Evolutionary conservation across 2,888 invertebrate species (phyloP), one percentile per base, ranked within the genome.

Genomic region (Xanthorhoe designata): DNA sequence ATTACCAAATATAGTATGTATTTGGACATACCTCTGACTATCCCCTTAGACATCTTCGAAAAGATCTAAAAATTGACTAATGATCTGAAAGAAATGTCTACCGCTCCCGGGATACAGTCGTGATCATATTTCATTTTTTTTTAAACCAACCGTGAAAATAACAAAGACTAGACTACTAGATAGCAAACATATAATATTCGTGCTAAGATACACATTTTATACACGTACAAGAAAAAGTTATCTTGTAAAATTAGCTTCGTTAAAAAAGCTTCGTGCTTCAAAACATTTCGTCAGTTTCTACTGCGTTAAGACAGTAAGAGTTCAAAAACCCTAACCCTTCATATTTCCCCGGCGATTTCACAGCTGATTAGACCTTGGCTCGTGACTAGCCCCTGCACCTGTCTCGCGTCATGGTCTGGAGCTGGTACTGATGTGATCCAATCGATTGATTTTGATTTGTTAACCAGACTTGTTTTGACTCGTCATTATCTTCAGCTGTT

Each of bases 331-430:
- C 72, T 69, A 64, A 49, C 67, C 70, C 75, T 75, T 69, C 73
- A 73, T 78, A 19, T 38, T 61, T 70, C 58, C 59, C 54, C 57
- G 61, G 54, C 71, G 75, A 83, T 81, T 84, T 85, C 84, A 86
- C 85, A 81, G 84, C 78, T 75, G 80, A 83, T 79, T 81, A 74
- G 75, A 70, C 71, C 74, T 65, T 63, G 68, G 72, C 72, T 74
- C 73, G 80, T 78, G 83, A 81, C 70, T 57, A 58, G 49, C 71
- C 60, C 62, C 54, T 64, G 71, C 85, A 85, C 84, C 85, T 85
- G 85, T 70, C 72, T 71, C 66, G 47, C 73, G 76, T 75, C 74
- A 68, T 72, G 79, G 66, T 79, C 77, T 57, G 67, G 55, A 51
- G 50, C 19, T 58, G 54, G 18, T 52, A 56, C 64, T 60, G 51